Evolutionary conservation across 2,113 vertebrate species (phyloP), one percentile per base, ranked within the genome.

Genomic region (Corynorhinus townsendii): DNA sequence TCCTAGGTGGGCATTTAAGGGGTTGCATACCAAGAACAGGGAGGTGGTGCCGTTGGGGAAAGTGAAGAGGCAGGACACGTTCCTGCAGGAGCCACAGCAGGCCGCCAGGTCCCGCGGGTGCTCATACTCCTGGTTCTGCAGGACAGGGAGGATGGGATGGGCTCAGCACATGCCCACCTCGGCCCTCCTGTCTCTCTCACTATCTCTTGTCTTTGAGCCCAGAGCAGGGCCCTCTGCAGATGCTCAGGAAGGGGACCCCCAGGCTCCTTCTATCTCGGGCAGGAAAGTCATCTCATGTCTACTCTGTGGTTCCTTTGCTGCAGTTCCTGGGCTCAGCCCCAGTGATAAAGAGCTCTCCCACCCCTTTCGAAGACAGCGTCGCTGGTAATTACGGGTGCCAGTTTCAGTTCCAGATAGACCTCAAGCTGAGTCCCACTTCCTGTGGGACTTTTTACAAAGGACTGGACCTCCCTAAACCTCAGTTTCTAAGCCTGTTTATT

Each of bases 31-130:
- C 99, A 99, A 98, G 91, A 99, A 99, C 93, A 98, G 98, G 54
- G 97, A 94, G 16, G 98, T 76, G 19, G 99, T 99, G 84, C 99
- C 99, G 1, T 99, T 99, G 88, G 98, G 98, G 88, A 99, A 99
- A 79, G 98, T 98, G 90, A 99, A 97, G 75, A 99, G 96, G 95
- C 99, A 99, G 84, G 99, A 99, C 72, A 99, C 98, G 0, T 99
- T 99, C 96, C 98, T 99, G 97, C 99, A 99, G 94, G 98, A 98
- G 5, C 99, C 99, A 10, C 99, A 99, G 97, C 99, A 99, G 1
- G 98, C 98, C 0, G 98, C 98, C 97, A 99, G 98, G 96, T 99
- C 99, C 97, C 98, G 98, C 0, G 99, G 99, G 87, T 99, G 99
- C 49, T 99, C 90, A 5, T 99, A 99, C 38, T 99, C 98, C 98